Evolutionary conservation across 1,140 invertebrate genomes (phyloP), one percentile per base, ranked within the genome.

Genomic region (Oreohelix idahoensis): DNA sequence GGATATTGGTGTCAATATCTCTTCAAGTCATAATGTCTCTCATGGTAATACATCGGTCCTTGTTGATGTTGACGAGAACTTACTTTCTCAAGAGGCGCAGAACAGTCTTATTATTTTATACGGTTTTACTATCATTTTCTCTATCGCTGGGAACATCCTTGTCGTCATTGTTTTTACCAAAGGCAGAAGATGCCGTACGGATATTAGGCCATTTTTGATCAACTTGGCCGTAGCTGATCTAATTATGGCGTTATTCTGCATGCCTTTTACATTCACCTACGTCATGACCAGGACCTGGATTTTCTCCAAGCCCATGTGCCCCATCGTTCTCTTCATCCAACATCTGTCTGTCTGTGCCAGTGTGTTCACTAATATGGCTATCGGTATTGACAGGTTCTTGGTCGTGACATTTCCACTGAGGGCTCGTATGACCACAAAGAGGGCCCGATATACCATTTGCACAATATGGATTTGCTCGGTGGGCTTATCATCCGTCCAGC

Each of bases 181-280:
- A 23, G 90, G 90, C 0, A 76, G 87, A 23, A 78, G 88, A 49
- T 89, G 87, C n/a, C 84, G 89, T 20, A 91, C 89, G 0, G 90
- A 92, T 78, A 87, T 91, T 32, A 75, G 89, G 2, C 87, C 88
- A 2, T 97, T 96, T 92, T 93, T 97, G 32, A 94, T 97, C 36
- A 97, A 97, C 93, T 93, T 97, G 94, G 96, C 93, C 39, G 84
- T 91, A n/a, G 87, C 92, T 35, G 92, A 93, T 73, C 88, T 93
- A 38, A 84, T 92, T 32, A 91, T 93, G 89, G 89, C 91, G 13
- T 45, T 92, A 1, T 90, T 93, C 83, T 93, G 92, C 83, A 89
- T 93, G 88, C 92, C 92, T 20, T 93, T 93, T 84, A 91, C 90
- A 0, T 92, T 92, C 86, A 91, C 92, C 23, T 87, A 87, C 66